phyloP scores from a whole-genome alignment of 2,797 vertebrate genomes.

The Micropoecilia bifurca region DNA sequence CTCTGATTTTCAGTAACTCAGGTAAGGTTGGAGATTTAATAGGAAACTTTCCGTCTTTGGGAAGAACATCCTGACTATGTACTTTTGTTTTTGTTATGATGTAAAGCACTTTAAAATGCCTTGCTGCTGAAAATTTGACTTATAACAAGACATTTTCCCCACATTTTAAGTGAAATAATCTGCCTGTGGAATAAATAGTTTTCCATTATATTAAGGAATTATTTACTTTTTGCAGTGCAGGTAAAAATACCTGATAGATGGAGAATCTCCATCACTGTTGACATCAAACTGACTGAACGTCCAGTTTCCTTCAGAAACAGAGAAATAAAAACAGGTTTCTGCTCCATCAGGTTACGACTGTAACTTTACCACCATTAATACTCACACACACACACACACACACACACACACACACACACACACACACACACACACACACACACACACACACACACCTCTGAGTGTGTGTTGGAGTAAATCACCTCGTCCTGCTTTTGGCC shows the following conservation, averaged over 20 bases:
- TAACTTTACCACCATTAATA: background rate
- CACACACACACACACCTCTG: too few relatives aligned
- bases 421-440: too few relatives aligned
- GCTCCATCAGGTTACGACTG: background rate
- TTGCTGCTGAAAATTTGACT: too few relatives aligned
- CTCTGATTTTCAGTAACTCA: too few relatives aligned
- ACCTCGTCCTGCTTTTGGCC: conserved; percentile 3
- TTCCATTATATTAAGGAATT: too few relatives aligned
- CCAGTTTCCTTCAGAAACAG: background rate
- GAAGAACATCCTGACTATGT: conserved; percentile 17
- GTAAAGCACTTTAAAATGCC: too few relatives aligned
- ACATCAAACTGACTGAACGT: background rate
- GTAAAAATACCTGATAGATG: background rate
- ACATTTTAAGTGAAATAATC: too few relatives aligned
- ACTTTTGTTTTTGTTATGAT: too few relatives aligned
- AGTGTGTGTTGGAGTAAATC: background rate
- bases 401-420: too few relatives aligned
- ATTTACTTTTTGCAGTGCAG: background rate
- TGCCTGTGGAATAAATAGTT: too few relatives aligned
- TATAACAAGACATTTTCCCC: too few relatives aligned
- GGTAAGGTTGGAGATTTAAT: too few relatives aligned
- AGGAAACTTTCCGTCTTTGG: conserved; percentile 14
- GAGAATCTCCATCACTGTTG: background rate
- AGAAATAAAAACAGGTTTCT: background rate
- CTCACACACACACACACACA: background rate